Base-by-base conservation (phyloP, 2,113 vertebrate genomes). In the Callionymus lyra region DNA sequence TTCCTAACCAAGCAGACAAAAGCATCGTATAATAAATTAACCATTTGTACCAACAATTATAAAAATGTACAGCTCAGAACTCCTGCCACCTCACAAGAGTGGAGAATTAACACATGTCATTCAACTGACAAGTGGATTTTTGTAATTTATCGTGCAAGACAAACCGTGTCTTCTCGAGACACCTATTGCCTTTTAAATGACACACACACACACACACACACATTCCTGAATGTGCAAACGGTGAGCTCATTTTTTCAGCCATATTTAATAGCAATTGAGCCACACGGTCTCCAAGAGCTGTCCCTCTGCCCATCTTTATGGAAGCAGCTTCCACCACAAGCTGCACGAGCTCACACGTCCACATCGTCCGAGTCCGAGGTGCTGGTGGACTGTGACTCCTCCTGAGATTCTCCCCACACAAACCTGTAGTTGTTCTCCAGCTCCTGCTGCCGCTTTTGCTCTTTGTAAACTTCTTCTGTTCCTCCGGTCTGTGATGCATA, bases 361-460 rank as follows among this genome's bases (percentile, higher is more conserved):
- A 91, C 49, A 3, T 94, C 91, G 0, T 94, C 91, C 1, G 88
- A 83, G 59, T 92, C 91, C 3, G 85, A 82, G 0, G 76, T 66
- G 61, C 82, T 80, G 12, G 80, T 44, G 11, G 84, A 55, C 57
- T 82, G 77, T 6, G 75, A 68, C 12, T 88, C 82, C 40, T 93
- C 89, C 14, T 85, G 85, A 3, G 74, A 81, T 16, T 87, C 85
- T 63, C 88, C 87, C 91, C 90, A 93, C 47, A 93, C 91, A 57
- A 92, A 88, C 50, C 82, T 87, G 44, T 94, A 94, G 58, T 94
- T 94, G 80, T 86, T 88, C 57, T 94, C 92, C 57, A 94, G 58
- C 39, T 93, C 89, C 34, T 88, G 87, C 47, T 93, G 91, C 33
- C 92, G 77, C 42, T 88, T 88, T 45, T 87, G 87, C 39, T 94